These are phyloP conservation scores for Scaptomyza pallida DNA, from an alignment of 1,140 invertebrate genomes.

Conservation along the genomic window DNA sequence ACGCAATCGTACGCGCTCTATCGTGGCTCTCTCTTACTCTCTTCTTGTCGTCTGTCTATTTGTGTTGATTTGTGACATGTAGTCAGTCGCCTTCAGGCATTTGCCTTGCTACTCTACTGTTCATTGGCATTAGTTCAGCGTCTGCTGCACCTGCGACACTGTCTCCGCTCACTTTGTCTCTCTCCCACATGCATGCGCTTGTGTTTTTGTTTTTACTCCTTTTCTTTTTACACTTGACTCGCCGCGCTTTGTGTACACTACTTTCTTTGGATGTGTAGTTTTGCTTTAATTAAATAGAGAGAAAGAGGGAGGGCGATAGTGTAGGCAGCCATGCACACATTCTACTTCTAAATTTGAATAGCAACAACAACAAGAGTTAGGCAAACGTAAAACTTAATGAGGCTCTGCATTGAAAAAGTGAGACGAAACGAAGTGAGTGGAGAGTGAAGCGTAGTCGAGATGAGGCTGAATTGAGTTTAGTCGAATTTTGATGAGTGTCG, in stretches of 20 bases:
- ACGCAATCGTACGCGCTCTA: constrained; percentile 6
- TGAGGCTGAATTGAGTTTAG: constrained; percentile 13
- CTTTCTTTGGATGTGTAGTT: constrained; percentile 40
- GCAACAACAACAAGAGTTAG: constrained; percentile 52
- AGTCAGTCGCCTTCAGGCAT: constrained; percentile 30
- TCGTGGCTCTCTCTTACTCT: background rate
- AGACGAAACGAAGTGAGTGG: constrained; percentile 18
- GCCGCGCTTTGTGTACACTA: constrained; percentile 13
- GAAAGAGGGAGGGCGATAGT: background rate
- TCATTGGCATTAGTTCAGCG: constrained; percentile 64
- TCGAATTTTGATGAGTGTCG: constrained; percentile 33
- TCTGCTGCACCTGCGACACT: constrained; percentile 56
- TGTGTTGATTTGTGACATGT: constrained; percentile 58
- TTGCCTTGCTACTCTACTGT: constrained; percentile 65
- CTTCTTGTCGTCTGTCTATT: constrained; percentile 26
- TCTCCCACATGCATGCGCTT: background rate
- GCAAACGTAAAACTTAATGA: constrained; percentile 76
- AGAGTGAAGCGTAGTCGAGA: background rate
- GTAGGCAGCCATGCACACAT: constrained; percentile 46
- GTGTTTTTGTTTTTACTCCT: constrained; percentile 14
- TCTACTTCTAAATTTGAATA: constrained; percentile 77
- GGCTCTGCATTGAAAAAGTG: constrained; percentile 48
- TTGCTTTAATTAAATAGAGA: constrained; percentile 1
- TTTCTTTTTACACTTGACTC: constrained; percentile 42
- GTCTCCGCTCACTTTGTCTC: background rate